Evolutionary conservation across 35 echinoderm and acorn worm genomes (phyloP).

Genomic region (Ophiothrix spiculata): DNA sequence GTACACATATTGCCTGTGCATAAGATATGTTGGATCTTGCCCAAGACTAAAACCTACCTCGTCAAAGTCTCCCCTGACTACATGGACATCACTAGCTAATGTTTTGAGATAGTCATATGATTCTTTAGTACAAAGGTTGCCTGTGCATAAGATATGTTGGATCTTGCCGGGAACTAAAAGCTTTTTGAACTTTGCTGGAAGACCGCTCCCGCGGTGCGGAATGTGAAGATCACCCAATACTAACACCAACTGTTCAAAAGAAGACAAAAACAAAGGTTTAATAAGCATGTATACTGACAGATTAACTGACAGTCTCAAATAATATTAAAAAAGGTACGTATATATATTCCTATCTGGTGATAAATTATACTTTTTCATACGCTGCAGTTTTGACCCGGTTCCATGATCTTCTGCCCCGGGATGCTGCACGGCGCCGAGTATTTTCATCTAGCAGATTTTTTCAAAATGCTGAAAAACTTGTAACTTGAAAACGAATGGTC

Average conservation of each 20-base stretch:
- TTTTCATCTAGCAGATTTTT: no score
- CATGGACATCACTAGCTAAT: slow-evolving; percentile 96
- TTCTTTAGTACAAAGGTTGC: slow-evolving; percentile 94
- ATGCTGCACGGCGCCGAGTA: no score
- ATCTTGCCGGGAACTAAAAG: slow-evolving; percentile 92
- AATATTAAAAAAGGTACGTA: no score
- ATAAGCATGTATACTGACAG: no score
- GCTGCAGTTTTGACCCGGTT: no score
- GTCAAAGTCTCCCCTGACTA: slow-evolving; percentile 97
- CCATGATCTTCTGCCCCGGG: no score
- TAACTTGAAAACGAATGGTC: no score
- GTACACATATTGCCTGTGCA: slow-evolving; percentile 93
- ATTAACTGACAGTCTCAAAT: no score
- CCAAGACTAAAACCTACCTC: slow-evolving; percentile 54
- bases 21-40: slow-evolving; percentile 50
- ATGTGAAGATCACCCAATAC: slow-evolving; percentile 96
- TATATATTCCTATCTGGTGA: no score
- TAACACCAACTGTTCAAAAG: slow-evolving; percentile 66
- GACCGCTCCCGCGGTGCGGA: slow-evolving; percentile 75
- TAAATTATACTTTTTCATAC: no score
- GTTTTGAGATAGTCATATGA: slow-evolving; percentile 96
- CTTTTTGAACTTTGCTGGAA: slow-evolving; percentile 95
- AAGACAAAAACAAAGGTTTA: slow-evolving; percentile 13
- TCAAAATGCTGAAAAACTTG: no score
- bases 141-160: slow-evolving; percentile 94